Conservation (phyloP, 2,797 vertebrate genomes). For the Pterois miles region DNA sequence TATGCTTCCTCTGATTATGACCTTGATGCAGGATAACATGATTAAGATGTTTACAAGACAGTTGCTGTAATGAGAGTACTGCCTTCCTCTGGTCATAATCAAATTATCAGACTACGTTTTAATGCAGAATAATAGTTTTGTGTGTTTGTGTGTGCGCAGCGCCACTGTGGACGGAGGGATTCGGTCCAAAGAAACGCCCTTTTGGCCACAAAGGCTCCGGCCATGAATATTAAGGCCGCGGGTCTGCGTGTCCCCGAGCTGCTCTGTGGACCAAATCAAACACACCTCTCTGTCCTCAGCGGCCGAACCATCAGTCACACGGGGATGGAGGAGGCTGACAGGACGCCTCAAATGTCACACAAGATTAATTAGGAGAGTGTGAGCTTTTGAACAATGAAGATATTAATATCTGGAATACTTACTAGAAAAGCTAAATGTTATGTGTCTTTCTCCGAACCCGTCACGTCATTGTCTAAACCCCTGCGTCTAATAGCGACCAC, state of each 20-base stretch:
- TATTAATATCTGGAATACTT: neutral
- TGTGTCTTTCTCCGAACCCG: neutral
- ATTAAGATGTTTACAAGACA: conserved; percentile 47
- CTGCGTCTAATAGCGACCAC: neutral
- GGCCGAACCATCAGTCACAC: conserved; percentile 3
- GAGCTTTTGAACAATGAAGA: conserved; percentile 8
- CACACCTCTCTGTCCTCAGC: conserved; percentile 39
- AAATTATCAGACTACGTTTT: neutral
- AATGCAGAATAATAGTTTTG: neutral
- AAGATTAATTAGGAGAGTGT: neutral
- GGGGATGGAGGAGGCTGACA: neutral
- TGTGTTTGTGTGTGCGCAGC: neutral
- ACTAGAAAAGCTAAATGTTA: neutral
- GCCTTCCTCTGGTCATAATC: neutral
- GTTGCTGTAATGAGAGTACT: conserved; percentile 28
- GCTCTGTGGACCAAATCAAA: conserved; percentile 62
- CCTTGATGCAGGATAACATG: conserved; percentile 32
- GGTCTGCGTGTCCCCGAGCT: conserved; percentile 44
- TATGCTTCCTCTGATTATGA: conserved; percentile 2
- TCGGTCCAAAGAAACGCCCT: conserved; percentile 32
- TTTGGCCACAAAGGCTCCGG: conserved; percentile 44
- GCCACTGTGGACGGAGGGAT: neutral
- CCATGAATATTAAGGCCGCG: conserved; percentile 64
- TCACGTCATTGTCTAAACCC: neutral
- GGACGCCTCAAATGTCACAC: conserved; percentile 21